Base-by-base conservation (phyloP, 2,797 vertebrate genomes). In the Melopsittacus undulatus region DNA sequence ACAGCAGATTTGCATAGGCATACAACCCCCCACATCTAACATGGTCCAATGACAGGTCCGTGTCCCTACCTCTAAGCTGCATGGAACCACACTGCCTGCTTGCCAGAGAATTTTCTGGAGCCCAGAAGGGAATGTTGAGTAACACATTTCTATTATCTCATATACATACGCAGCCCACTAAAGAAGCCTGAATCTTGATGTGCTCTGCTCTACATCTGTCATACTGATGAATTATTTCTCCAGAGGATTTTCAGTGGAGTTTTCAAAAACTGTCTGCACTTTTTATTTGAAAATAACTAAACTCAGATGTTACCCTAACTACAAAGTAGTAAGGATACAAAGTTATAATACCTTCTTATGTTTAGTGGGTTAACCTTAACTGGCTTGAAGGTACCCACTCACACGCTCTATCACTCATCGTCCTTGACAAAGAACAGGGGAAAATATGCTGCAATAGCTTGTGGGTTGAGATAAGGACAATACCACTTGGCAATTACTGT, bases 1-100 rank as follows among this genome's bases (percentile, higher is more conserved):
- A 14, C 32, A 57, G 42, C 0, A 2, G 42, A 38, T 68, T 81
- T 0, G 0, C 20, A 10, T 0, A 38, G 18, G 18, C 4, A 0
- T 19, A 8, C 13, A 24, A 5, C 4, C 4, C 8, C 76, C 17
- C 34, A 7, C 32, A 5, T 10, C 62, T 15, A 23, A 14, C 10
- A 3, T 9, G 27, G 38, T 9, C 19, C 42, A 9, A 2, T 1
- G 29, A 20, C 27, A 14, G 9, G 9, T 54, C 19, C 4, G 2
- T 29, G 21, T 9, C 5, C 57, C 21, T 7, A 1, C 9, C 9
- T 24, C 43, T 0, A 2, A 5, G 22, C 30, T 29, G 14, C 7
- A 1, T 34, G 40, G 30, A 9, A 32, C 36, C 29, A 5, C 29
- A 9, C 27, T 21, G 14, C 10, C 19, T 34, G n/a, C 34, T 45